Evolutionary conservation across 2,797 vertebrate species (phyloP), one percentile per base, ranked within the genome.

Genomic region (Gorsachius magnificus): DNA sequence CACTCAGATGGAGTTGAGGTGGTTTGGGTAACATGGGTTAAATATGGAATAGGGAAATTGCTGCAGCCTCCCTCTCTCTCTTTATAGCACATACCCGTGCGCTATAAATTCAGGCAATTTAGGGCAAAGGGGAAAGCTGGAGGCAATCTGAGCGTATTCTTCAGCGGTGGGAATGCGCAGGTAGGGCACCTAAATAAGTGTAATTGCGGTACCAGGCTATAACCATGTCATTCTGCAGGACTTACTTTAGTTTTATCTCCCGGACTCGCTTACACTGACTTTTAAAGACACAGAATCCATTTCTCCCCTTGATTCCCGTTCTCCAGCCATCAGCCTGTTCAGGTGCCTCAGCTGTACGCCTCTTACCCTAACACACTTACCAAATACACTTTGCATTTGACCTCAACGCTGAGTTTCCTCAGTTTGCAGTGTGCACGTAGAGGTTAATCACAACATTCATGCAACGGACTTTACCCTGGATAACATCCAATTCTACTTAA

Each of bases 41-140:
- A 94, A 87, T 46, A 48, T 0, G 9, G 70, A 69, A 76, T 0
- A 1, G 72, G 33, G n/a, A 90, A 86, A 78, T 90, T 54, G 79
- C 87, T 13, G 3, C 11, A 28, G 77, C 53, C 63, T 91, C 46
- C 63, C 38, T 43, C 41, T 43, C 16, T 43, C 41, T 43, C 41
- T 43, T 43, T 43, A 43, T 43, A 43, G 41, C 41, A 43, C 41
- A 43, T 43, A 43, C 41, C 41, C 41, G 15, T 43, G 41, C 41
- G 85, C 93, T 78, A 63, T 56, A 84, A 90, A 86, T 91, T 75
- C 65, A 65, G 65, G 69, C 72, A 81, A 72, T 88, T 94, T 85
- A 83, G 10, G 2, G 51, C 11, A 1, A 29, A 90, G 35, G 45
- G 41, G 38, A 74, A 87, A 80, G 78, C 46, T 80, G 68, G 50